phyloP scores from a whole-genome alignment of 1,140 invertebrate genomes.

The Penaeus chinensis region DNA sequence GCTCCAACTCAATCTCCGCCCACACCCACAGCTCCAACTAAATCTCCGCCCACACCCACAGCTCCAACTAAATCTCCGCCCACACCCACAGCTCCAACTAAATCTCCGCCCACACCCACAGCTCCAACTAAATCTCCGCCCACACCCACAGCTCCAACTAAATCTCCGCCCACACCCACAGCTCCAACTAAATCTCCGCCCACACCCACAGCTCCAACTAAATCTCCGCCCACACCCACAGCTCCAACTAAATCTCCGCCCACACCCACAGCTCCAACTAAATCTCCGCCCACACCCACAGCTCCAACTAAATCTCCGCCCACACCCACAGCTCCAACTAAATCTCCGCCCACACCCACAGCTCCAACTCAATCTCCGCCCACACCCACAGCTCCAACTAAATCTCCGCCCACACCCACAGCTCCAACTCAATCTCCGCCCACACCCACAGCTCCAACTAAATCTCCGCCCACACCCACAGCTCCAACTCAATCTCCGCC shows the following conservation, averaged over 20 bases:
- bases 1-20: no score
- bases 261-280: neutral
- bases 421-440: neutral
- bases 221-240: no score
- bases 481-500: neutral
- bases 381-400: neutral
- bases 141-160: neutral
- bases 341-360: neutral
- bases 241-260: no score
- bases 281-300: neutral
- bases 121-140: neutral
- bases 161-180: neutral
- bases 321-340: neutral
- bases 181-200: neutral
- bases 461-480: neutral
- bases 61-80: neutral
- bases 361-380: neutral
- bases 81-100: neutral
- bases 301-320: no score
- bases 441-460: neutral
- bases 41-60: neutral
- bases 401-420: neutral
- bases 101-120: neutral
- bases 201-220: neutral
- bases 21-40: neutral